Conservation (phyloP, 53 echinoderm and acorn worm species). For the Pentamera pediparva region DNA sequence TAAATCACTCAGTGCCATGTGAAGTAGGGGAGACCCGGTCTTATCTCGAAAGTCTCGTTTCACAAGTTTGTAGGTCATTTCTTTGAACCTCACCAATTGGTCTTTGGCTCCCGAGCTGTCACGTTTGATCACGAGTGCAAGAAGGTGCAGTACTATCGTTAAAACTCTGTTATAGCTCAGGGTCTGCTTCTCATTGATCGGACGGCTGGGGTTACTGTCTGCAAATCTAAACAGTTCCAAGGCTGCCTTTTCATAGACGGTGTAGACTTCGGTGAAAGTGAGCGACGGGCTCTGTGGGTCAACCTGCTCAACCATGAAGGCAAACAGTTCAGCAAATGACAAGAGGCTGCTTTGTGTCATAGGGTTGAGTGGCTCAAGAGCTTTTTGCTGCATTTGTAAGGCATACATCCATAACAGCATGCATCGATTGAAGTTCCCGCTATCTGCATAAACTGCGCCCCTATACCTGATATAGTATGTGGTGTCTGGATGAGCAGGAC, state of each 20-base stretch:
- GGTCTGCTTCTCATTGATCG: constrained; percentile 66
- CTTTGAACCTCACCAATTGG: constrained; percentile 46
- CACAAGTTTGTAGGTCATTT: constrained; percentile 68
- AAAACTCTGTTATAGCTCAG: constrained; percentile 83
- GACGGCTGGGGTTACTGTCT: constrained; percentile 6
- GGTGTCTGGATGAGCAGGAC: constrained; percentile 96
- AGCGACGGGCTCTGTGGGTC: constrained; percentile 64
- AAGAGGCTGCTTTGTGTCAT: constrained; percentile 98
- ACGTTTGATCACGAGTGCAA: constrained; percentile 81
- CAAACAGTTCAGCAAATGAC: constrained; percentile 96
- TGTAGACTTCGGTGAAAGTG: constrained; percentile 57
- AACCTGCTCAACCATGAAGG: constrained; percentile 95
- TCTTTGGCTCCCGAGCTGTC: constrained; percentile 53
- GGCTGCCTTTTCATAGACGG: constrained; percentile 8
- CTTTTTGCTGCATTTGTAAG: constrained; percentile 90
- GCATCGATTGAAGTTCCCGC: constrained; percentile 92
- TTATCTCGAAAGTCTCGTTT: constrained; percentile 58
- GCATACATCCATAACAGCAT: constrained; percentile 99
- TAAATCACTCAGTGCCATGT: constrained; percentile 73
- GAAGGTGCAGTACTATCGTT: constrained; percentile 90
- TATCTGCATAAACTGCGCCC: constrained; percentile 96
- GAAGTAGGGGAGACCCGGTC: constrained; percentile 61
- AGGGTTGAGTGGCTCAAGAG: constrained; percentile 89
- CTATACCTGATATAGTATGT: constrained; percentile 96
- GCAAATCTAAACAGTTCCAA: constrained; percentile 15